Percentiles rank a stretch among this genome's conserved stretches.
Evolutionary conservation across 2,113 vertebrate species (phyloP).

Genomic region (Myrmecophaga tridactyla): DNA sequence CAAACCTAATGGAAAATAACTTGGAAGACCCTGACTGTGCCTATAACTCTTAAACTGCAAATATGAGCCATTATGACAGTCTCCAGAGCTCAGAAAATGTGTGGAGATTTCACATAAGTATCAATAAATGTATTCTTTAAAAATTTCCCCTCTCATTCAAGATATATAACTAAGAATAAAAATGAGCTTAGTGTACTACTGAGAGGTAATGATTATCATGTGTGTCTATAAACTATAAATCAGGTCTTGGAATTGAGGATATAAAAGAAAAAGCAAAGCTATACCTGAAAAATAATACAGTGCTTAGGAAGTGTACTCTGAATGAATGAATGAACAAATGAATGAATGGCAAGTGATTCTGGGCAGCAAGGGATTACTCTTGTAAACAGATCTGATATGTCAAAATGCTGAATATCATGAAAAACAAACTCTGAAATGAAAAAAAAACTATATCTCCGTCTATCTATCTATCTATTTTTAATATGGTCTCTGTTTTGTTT

Average conservation of each 20-base stretch:
- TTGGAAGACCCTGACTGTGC: background rate
- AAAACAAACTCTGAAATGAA: too few species aligned
- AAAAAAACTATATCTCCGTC: too few species aligned
- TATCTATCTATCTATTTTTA: background rate
- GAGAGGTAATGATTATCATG: background rate
- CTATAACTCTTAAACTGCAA: background rate
- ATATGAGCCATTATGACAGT: background rate
- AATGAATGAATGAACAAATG: too few species aligned
- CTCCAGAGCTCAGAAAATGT: background rate
- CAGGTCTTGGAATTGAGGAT: background rate
- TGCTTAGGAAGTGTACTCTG: too few species aligned
- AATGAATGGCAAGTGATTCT: too few species aligned
- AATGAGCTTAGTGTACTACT: background rate
- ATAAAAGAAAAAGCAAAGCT: background rate
- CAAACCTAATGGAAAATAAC: background rate
- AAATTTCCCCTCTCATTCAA: background rate
- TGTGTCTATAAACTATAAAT: background rate
- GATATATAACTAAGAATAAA: background rate
- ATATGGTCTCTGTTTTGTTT: background rate
- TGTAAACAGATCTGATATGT: too few species aligned
- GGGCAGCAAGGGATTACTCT: too few species aligned
- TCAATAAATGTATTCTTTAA: background rate
- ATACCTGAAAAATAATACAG: too few species aligned
- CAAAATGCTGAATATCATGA: too few species aligned
- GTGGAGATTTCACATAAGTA: background rate